These are phyloP conservation scores for Adoxophyes honmai DNA, from an alignment of 1,140 invertebrate genomes.

Conservation along the genomic window DNA sequence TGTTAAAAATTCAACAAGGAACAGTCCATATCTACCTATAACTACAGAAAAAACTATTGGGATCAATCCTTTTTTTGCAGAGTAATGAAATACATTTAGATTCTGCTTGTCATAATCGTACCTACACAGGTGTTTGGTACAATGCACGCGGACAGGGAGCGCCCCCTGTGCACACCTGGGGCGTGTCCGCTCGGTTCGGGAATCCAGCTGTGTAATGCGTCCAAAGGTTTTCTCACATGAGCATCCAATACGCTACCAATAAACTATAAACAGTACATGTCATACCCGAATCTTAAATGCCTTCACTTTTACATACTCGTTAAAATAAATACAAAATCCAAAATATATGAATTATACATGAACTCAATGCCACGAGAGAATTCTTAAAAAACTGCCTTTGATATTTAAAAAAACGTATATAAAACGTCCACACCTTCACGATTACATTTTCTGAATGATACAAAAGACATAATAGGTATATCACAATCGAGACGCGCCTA, in stretches of 20 bases:
- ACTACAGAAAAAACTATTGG: slow-evolving; percentile 25
- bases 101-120: slow-evolving; percentile 8
- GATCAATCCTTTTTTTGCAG: not conserved
- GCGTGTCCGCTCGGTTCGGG: no score
- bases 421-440: slow-evolving; percentile 67
- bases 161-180: no score
- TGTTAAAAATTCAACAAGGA: slow-evolving; percentile 50
- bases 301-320: not conserved
- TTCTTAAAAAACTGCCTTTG: slow-evolving; percentile 44
- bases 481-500: slow-evolving; percentile 43
- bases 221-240: no score
- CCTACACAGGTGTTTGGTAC: not conserved
- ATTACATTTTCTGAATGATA: slow-evolving; percentile 63
- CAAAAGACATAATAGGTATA: slow-evolving; percentile 56
- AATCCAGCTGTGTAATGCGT: no score
- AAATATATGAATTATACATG: not conserved
- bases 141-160: no score
- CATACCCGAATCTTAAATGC: no score
- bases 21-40: slow-evolving; percentile 43
- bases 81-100: slow-evolving; percentile 2
- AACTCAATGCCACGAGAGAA: slow-evolving; percentile 69
- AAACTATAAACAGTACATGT: no score
- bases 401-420: slow-evolving; percentile 67
- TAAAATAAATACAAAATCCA: not conserved
- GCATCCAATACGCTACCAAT: no score